Evolutionary conservation across 2,888 invertebrate species (phyloP), one percentile per base, ranked within the genome.

Genomic region (Sphaerophoria rueppellii): DNA sequence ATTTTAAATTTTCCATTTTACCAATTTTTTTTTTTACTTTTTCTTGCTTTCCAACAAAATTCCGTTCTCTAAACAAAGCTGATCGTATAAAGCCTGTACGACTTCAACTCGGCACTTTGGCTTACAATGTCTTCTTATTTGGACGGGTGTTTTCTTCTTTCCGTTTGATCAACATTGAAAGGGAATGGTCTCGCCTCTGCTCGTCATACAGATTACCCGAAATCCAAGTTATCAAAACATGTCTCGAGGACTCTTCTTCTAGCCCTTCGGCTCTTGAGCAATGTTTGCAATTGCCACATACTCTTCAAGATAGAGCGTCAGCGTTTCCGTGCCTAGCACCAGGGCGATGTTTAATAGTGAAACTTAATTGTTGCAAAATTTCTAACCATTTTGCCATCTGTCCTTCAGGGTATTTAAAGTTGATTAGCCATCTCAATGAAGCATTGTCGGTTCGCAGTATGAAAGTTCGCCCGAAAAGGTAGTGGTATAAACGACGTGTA

Each of bases 311-410:
- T 2, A 78, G 6, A 5, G 77, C 73, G 57, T 78, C 77, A 6
- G 77, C 77, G 32, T 82, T 77, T 3, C 61, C 48, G 12, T 82
- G 77, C 2, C 32, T 12, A 3, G 9, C 12, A 9, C 73, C 73
- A 6, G 65, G 52, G 4, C 52, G 50, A 52, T 65, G 65, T 52
- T 70, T n/a, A n/a, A n/a, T n/a, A n/a, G n/a, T n/a, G 14, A 71
- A 54, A 1, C 32, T 9, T 9, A 32, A 54, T 0, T 24, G 9
- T 37, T 88, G 85, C 2, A 89, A 82, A 43, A 85, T 63, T 73
- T 89, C 88, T 4, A 90, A 65, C 89, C 89, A 85, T 24, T 74
- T 65, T 4, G 78, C 75, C 4, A 79, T 48, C 46, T 90, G 89
- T 4, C 89, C 89, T 74, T 90, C 89, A 0, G 50, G 14, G 0